Evolutionary conservation across 2,113 vertebrate species (phyloP).

Genomic region (Eurypyga helias): DNA sequence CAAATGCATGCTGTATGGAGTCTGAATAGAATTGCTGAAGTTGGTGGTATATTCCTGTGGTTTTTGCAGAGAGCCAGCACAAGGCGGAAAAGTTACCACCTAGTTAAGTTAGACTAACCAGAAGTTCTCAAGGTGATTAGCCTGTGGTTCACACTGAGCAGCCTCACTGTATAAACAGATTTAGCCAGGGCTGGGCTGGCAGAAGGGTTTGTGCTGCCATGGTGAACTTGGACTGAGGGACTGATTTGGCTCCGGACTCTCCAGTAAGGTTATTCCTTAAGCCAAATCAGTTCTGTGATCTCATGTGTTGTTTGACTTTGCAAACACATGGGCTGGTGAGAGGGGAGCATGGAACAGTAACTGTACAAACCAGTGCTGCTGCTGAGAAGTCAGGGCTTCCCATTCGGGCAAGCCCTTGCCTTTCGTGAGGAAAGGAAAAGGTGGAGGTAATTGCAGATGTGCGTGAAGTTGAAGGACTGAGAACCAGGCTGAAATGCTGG

Average conservation of each 20-base stretch:
- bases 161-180: background rate
- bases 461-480: background rate
- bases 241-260: background rate
- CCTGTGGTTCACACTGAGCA: background rate
- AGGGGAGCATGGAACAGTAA: rapidly evolving
- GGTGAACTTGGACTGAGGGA: background rate
- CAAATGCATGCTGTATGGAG: background rate
- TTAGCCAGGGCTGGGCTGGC: background rate
- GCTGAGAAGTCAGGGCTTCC: background rate
- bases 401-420: rapidly evolving
- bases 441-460: background rate
- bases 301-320: background rate
- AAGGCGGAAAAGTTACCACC: background rate
- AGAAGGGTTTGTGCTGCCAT: background rate
- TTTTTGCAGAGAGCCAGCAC: background rate
- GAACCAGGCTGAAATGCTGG: background rate
- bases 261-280: background rate
- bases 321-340: background rate
- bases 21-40: background rate
- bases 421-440: background rate
- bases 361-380: background rate
- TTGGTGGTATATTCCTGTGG: background rate
- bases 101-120: background rate
- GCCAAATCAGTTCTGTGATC: background rate
- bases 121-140: background rate